phyloP scores from a whole-genome alignment of 2,113 vertebrate genomes.

The Gnathonemus longibarbis region DNA sequence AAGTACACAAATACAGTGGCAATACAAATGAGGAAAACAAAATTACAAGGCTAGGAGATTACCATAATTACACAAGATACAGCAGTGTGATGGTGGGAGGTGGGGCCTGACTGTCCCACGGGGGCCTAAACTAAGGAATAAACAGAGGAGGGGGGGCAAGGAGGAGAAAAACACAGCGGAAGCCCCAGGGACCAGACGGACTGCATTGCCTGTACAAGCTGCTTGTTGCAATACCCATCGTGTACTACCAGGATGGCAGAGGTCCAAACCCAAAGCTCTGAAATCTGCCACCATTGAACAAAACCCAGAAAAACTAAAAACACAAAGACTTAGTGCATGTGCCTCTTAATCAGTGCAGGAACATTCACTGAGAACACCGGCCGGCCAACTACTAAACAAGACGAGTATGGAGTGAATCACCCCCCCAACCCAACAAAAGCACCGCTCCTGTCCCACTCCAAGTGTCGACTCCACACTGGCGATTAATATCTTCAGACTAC shows the following conservation, averaged over 20 bases:
- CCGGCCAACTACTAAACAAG: neutral
- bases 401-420: neutral
- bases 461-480: neutral
- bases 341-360: constrained; percentile 25
- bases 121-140: constrained; percentile 23
- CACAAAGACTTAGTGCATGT: constrained; percentile 12
- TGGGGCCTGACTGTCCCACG: constrained; percentile 21
- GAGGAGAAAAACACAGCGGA: neutral
- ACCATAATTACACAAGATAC: constrained; percentile 57
- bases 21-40: constrained; percentile 63
- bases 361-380: constrained; percentile 11
- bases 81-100: constrained; percentile 26
- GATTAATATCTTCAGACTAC: constrained; percentile 9
- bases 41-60: constrained; percentile 49
- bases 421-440: neutral
- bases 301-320: neutral
- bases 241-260: neutral
- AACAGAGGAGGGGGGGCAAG: neutral
- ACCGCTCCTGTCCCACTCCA: neutral
- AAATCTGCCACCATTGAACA: neutral
- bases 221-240: neutral
- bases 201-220: constrained; percentile 1
- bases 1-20: constrained; percentile 73
- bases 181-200: neutral
- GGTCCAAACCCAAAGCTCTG: constrained; percentile 18